Base-by-base conservation (phyloP, 2,113 vertebrate species). In the Neolamprologus kungweensis region DNA sequence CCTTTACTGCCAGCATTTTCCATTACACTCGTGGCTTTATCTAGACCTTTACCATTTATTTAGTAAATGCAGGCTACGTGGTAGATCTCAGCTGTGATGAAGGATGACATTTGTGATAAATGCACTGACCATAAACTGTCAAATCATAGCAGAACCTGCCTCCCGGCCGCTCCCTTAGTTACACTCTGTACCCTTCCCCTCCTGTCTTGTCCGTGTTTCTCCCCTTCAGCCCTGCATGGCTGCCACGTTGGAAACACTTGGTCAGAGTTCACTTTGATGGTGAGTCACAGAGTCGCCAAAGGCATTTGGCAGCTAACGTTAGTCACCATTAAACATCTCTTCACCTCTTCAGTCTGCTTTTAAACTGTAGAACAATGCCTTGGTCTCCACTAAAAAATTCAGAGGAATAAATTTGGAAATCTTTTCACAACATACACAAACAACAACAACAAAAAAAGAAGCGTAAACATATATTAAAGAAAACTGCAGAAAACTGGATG, bases 51-150 rank as follows among this genome's bases (percentile, higher is more conserved):
- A 31, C 84, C 54, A 31, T 75, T 42, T 26, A 37, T 53, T 78
- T 81, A 33, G 28, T 85, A 58, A 82, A 87, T 57, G 83, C 6
- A 21, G 78, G 40, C 71, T 85, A 3, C 81, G 83, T 85, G 88
- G 35, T 53, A 33, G 40, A 85, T 58, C 84, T 92, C 82, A 58
- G 87, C 55, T 11, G 57, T 95, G 92, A 95, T 95, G 90, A 88
- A 90, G 87, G 85, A 89, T 94, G 94, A 95, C 95, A 94, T 95
- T 93, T 92, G 91, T 94, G 95, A 95, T 96, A 95, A 96, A 96
- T 84, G 94, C 94, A 94, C 89, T 96, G 94, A 95, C 95, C 95
- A 95, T 95, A 95, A 96, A 96, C 90, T 92, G 94, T 95, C 94
- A 94, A 92, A 94, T 89, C 90, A 83, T 50, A 87, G 91, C 86